Evolutionary conservation across 2,113 vertebrate species (phyloP).

Genomic region (Myiagra hebetior): DNA sequence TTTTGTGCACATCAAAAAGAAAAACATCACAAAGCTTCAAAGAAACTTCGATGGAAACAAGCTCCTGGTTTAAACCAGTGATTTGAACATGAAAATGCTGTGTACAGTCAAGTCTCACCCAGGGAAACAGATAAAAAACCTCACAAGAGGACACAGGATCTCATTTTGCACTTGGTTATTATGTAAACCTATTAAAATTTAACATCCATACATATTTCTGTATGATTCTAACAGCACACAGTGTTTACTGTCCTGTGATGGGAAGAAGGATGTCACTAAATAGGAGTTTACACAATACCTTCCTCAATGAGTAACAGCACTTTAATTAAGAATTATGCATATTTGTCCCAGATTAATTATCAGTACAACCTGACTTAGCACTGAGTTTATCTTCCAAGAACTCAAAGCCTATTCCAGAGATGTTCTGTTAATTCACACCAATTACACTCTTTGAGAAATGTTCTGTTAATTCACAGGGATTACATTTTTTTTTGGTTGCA

Average conservation of each 20-base stretch:
- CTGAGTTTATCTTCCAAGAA: background rate
- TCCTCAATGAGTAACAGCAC: background rate
- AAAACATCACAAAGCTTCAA: background rate
- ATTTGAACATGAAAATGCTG: background rate
- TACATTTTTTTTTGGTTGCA: background rate
- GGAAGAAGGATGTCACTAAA: background rate
- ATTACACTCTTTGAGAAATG: background rate
- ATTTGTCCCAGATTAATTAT: background rate
- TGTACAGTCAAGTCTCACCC: background rate
- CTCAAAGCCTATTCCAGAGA: background rate
- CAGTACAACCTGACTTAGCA: background rate
- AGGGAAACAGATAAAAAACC: background rate
- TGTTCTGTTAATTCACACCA: background rate
- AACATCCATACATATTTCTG: rapidly evolving
- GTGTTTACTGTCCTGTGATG: background rate
- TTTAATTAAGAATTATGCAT: background rate
- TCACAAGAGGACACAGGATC: background rate
- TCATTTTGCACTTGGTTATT: background rate
- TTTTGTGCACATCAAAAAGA: background rate
- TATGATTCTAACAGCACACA: background rate
- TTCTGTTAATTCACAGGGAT: background rate
- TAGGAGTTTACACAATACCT: background rate
- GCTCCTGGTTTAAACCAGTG: background rate
- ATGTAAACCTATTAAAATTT: background rate
- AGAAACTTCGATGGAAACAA: background rate